These are phyloP conservation scores for Periphyllus acericola DNA, from an alignment of 2,888 invertebrate species.

Conservation along the genomic window DNA sequence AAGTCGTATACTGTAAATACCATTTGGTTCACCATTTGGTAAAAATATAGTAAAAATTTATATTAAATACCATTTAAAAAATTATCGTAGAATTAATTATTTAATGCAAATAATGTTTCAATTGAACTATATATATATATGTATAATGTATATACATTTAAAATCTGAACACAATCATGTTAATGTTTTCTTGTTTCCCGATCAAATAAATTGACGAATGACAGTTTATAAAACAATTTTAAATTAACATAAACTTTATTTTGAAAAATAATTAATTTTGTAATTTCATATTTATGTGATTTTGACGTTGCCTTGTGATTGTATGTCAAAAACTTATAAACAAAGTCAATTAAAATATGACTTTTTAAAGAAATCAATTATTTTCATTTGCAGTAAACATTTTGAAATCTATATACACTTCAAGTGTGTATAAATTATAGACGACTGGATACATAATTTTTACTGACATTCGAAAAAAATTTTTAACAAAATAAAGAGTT, in stretches of 20 bases:
- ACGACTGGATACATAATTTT: too few relatives aligned
- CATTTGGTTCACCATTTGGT: not conserved
- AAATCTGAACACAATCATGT: not conserved
- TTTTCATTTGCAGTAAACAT: not conserved
- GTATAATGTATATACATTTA: too few relatives aligned
- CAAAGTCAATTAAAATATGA: conserved; percentile 2
- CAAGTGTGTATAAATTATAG: too few relatives aligned
- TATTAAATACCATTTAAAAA: too few relatives aligned
- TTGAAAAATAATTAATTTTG: conserved; percentile 7
- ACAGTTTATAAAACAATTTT: conserved; percentile 2
- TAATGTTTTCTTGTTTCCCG: not conserved
- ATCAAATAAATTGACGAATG: not conserved
- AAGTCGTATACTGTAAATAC: not conserved
- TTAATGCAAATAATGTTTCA: too few relatives aligned
- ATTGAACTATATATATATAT: too few relatives aligned
- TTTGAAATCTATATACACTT: not conserved
- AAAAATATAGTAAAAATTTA: too few relatives aligned
- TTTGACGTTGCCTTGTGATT: conserved; percentile 23
- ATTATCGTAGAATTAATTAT: too few relatives aligned
- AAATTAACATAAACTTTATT: not conserved
- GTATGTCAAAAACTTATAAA: not conserved
- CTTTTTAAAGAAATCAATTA: not conserved
- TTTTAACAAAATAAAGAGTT: too few relatives aligned
- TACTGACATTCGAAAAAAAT: too few relatives aligned
- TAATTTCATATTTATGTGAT: not conserved